Conservation (phyloP, 2,888 invertebrate species). For the Chrysopilus asiliformis region DNA sequence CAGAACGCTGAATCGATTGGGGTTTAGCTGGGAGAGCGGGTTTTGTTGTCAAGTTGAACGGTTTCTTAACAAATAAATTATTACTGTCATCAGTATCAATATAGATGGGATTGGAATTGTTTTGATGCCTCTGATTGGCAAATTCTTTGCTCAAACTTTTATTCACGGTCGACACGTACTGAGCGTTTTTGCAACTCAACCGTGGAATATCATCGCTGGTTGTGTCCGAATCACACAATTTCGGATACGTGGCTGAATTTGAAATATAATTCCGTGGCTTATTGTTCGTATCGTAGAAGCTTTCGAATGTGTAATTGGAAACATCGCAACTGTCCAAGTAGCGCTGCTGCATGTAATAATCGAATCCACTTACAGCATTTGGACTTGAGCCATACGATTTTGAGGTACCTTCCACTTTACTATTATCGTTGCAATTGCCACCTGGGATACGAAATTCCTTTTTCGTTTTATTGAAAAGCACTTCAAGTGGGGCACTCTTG, state of each 20-base stretch:
- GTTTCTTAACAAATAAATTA: constrained; percentile 24
- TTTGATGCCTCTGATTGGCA: constrained; percentile 28
- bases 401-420: constrained; percentile 42
- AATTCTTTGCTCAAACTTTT: constrained; percentile 35
- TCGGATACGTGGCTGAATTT: constrained; percentile 12
- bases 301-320: constrained; percentile 28
- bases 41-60: constrained; percentile 21
- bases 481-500: constrained; percentile 64
- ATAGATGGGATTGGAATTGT: constrained; percentile 16
- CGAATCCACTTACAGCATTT: constrained; percentile 42
- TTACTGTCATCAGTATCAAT: constrained; percentile 20
- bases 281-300: constrained; percentile 17
- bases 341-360: constrained; percentile 38
- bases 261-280: constrained; percentile 5
- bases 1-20: constrained; percentile 17
- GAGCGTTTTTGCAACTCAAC: constrained; percentile 30
- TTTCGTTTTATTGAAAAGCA: constrained; percentile 40
- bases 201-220: constrained; percentile 31
- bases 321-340: constrained; percentile 31
- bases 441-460: constrained; percentile 27
- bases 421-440: constrained; percentile 33
- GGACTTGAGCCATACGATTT: constrained; percentile 53
- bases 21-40: constrained; percentile 31
- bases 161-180: constrained; percentile 31
- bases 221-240: constrained; percentile 5